Base-by-base conservation (phyloP, 2,113 vertebrate species). In the Perccottus glenii region DNA sequence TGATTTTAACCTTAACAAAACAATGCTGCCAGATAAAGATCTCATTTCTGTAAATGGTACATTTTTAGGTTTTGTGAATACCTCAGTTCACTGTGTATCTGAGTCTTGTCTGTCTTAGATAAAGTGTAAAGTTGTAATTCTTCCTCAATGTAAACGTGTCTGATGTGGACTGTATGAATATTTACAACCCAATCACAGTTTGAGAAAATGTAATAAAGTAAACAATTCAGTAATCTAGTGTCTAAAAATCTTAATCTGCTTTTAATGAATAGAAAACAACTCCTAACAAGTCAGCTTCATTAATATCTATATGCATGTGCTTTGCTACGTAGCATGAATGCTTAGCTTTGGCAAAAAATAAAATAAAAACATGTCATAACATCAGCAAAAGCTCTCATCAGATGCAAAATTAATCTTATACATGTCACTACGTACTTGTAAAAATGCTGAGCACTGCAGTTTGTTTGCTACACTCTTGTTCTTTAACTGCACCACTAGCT, bases 121-220 rank as follows among this genome's bases (percentile, higher is more conserved):
- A 27, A 27, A 27, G 19, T 27, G 19, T 27, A 27, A 27, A 27
- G 19, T 27, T 27, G 19, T 27, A 27, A 27, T 27, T 27, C 19
- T 27, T 27, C 19, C 19, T 27, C 51, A 59, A 67, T 83, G 69
- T 82, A 67, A 83, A 84, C 79, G 48, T 35, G 19, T 27, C 19
- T 27, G 55, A 55, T 36, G 35, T 64, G 68, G 56, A 66, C 56
- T 65, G 44, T 44, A 43, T 60, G 27, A 61, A 74, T 78, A 81
- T 85, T 80, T 78, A 89, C 71, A 86, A 19, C 70, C 48, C 48
- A 35, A 53, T 78, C 80, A 82, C 74, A 82, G 79, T 77, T 67
- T 72, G 64, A 49, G 67, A 38, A 72, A 80, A 75, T 9, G 5
- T 80, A 61, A 65, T 27, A 47, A 69, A 56, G 71, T 57, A 40